Conservation (phyloP, 2,113 vertebrate species). For the Callopanchax toddi region DNA sequence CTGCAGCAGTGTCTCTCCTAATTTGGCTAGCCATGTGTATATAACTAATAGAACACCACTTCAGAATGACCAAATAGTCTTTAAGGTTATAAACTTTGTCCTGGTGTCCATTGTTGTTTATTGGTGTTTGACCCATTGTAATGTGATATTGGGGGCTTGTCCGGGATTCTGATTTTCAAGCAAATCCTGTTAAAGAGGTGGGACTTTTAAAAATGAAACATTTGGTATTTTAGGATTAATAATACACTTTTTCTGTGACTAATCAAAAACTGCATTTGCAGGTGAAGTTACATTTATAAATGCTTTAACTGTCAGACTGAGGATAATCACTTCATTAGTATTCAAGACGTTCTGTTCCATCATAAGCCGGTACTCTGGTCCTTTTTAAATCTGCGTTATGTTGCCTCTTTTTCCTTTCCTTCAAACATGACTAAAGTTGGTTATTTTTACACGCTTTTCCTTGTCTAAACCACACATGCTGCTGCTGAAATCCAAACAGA, state of each 20-base stretch:
- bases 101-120: too few relatives aligned
- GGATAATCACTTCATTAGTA: slow-evolving; percentile 32
- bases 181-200: too few relatives aligned
- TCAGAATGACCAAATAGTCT: too few relatives aligned
- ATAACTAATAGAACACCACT: too few relatives aligned
- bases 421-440: slow-evolving; percentile 30
- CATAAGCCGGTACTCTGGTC: not conserved
- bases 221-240: not conserved
- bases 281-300: slow-evolving; percentile 1
- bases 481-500: slow-evolving; percentile 62
- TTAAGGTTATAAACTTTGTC: too few relatives aligned
- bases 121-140: too few relatives aligned
- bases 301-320: slow-evolving; percentile 13
- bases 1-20: too few relatives aligned
- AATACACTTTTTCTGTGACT: not conserved
- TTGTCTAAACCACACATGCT: slow-evolving; percentile 22
- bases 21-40: too few relatives aligned
- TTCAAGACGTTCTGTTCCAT: slow-evolving; percentile 22
- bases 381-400: slow-evolving; percentile 17
- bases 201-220: too few relatives aligned
- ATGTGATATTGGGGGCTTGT: too few relatives aligned
- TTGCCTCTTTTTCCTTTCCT: slow-evolving; percentile 24
- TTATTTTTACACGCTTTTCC: slow-evolving; percentile 39
- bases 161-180: too few relatives aligned
- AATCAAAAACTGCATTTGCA: not conserved